These are phyloP conservation scores for Paramormyrops kingsleyae DNA, from an alignment of 2,113 vertebrate genomes.

Conservation along the genomic window DNA sequence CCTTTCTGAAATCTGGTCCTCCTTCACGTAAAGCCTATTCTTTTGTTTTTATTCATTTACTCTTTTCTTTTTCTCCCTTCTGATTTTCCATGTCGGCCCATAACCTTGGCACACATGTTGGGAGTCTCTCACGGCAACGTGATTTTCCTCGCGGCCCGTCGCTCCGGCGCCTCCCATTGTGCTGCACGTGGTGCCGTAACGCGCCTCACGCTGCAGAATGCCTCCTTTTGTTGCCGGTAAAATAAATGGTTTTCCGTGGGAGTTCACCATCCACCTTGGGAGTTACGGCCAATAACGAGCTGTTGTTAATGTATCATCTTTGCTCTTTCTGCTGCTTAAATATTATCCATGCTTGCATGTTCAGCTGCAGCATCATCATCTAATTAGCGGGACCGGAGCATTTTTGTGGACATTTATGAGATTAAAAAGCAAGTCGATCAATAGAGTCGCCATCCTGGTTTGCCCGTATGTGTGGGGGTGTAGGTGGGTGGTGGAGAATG, in stretches of 20 bases:
- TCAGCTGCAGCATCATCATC: background rate
- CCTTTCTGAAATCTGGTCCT: background rate
- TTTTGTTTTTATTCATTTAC: background rate
- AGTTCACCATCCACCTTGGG: background rate
- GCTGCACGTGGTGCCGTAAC: background rate
- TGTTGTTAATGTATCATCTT: no score
- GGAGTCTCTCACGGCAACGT: background rate
- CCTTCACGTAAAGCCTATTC: background rate
- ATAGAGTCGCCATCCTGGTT: background rate
- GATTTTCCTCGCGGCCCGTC: background rate
- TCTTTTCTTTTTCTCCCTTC: background rate
- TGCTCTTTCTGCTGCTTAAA: background rate
- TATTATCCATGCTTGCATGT: background rate
- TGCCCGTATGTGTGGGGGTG: no score
- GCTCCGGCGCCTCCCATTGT: background rate
- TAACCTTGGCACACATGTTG: background rate
- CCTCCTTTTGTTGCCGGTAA: background rate
- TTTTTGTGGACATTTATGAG: background rate
- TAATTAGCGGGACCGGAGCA: background rate
- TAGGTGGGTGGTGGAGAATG: background rate
- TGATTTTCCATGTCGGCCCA: background rate
- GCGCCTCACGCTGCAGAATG: no score
- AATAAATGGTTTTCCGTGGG: background rate
- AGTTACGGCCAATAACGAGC: background rate
- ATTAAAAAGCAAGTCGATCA: background rate